Evolutionary conservation across 2,888 invertebrate genomes (phyloP), one percentile per base, ranked within the genome.

Genomic region (Parnassius orleans): DNA sequence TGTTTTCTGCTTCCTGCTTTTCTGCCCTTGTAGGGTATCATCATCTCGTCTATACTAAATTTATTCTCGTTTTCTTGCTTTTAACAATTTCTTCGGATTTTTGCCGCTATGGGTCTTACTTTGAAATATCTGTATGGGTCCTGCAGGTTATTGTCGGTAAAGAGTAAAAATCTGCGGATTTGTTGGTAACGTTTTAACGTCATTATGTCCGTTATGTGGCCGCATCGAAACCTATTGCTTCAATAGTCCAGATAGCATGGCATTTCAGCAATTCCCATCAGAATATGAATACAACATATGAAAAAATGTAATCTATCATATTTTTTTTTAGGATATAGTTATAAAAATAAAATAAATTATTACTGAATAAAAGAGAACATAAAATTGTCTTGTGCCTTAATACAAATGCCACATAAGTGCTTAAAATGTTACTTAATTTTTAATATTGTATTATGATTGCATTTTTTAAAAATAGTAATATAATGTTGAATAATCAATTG

Each of bases 31-130:
- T 80, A 81, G 0, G 76, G 67, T 7, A 81, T 69, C 73, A 79
- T 79, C 75, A 77, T 78, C 62, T 83, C 79, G 50, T 80, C 77
- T 1, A 82, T 72, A 42, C 72, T 69, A 60, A 65, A 77, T 41
- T 52, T 63, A 0, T n/a, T 68, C 63, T 76, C 78, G 7, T 66
- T 57, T 14, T 57, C 50, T 41, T 57, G 57, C 10, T 47, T 55
- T 51, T 73, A 65, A 60, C 70, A 75, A 50, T 77, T 75, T 11
- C 33, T 5, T 57, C 72, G 48, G 53, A 72, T 55, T 69, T 68
- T 71, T 63, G 77, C 70, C 41, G 73, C 44, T 61, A 73, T 57
- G 7, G 75, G 74, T 41, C 76, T 54, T 42, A 79, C 59, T 69
- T 78, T 77, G 57, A 67, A 69, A 68, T 71, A 77, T 50, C 72